Percentiles rank a stretch among this genome's conserved stretches.
Conservation (phyloP, 2,888 invertebrate genomes). For the Sarcophaga caerulescens region DNA sequence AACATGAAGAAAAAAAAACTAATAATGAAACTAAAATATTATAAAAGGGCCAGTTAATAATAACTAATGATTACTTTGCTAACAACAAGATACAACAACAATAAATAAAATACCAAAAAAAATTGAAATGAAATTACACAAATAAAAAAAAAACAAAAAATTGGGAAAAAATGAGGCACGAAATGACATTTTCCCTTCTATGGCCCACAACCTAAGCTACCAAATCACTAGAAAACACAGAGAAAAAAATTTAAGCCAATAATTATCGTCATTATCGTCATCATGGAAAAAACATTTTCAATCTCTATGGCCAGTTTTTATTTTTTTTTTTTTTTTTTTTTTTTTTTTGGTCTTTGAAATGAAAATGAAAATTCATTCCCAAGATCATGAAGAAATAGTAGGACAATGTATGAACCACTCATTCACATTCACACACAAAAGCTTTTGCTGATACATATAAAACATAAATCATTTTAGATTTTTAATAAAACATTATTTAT, state of each 20-base stretch:
- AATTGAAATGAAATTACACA: neutral
- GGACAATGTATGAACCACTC: slow-evolving; percentile 4
- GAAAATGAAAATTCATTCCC: slow-evolving; percentile 59
- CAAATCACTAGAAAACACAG: slow-evolving; percentile 67
- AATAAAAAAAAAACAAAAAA: slow-evolving; percentile 10
- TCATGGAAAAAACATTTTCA: slow-evolving; percentile 1
- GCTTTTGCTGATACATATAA: slow-evolving; percentile 17
- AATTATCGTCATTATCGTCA: slow-evolving; percentile 53
- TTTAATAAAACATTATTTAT: slow-evolving; percentile 19
- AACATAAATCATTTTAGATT: slow-evolving; percentile 55
- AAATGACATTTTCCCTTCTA: slow-evolving; percentile 78
- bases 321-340: neutral
- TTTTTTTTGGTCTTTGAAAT: neutral
- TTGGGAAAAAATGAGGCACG: slow-evolving; percentile 73
- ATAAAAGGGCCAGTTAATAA: slow-evolving; percentile 62
- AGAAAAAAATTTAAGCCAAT: slow-evolving; percentile 15
- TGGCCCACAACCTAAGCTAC: slow-evolving; percentile 55
- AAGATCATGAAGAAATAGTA: slow-evolving; percentile 39
- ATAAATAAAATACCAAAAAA: neutral
- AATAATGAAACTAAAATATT: slow-evolving; percentile 15
- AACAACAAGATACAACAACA: slow-evolving; percentile 59
- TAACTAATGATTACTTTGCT: slow-evolving; percentile 67
- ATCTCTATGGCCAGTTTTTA: neutral
- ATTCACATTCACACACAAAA: slow-evolving; percentile 12
- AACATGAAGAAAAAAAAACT: neutral